Base-by-base conservation (phyloP, 1,140 invertebrate genomes). In the Drosophila repleta region DNA sequence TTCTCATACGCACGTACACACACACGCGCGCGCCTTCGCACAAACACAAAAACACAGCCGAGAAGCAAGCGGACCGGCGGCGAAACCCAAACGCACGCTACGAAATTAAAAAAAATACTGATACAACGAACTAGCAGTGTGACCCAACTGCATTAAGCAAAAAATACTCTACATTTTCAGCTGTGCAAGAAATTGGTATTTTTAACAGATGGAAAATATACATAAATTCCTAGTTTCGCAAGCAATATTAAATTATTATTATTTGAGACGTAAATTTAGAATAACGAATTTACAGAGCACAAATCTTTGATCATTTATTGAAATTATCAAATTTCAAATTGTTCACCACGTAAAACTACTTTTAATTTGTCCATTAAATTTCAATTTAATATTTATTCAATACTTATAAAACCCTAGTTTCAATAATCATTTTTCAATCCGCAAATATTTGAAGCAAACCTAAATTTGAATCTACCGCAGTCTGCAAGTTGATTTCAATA, bases 51-150 rank as follows among this genome's bases (percentile, higher is more conserved):
- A 51, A 64, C 18, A 46, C 45, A 51, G 29, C 52, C 63, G 55
- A 26, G 55, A 73, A 55, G 21, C 48, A n/a, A 73, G 32, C 56
- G 56, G 17, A 60, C 48, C 55, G 18, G 29, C 46, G 35, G 49
- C 20, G 13, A 52, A 37, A 43, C 26, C 2, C 68, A 70, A 64
- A 21, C 64, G 45, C 58, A 57, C 45, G 37, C 70, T 46, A 65
- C 70, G 56, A 77, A 65, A 66, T 62, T 24, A 64, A 20, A 76
- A 75, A 62, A 65, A 75, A 75, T 68, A 68, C 75, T 67, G 21
- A 67, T 39, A 0, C 15, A 10, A 8, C 10, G 0, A 2, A 8
- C 4, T 5, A 0, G 4, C 10, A 11, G 63, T 61, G 55, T 60
- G 55, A 49, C 63, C 69, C n/a, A 7, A 0, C n/a, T 26, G 18